Percentiles rank a stretch among this genome's conserved stretches.
Evolutionary conservation across 92 coral and sea anemone genomes (phyloP).

Genomic region (Umimayanthus chanpuru): DNA sequence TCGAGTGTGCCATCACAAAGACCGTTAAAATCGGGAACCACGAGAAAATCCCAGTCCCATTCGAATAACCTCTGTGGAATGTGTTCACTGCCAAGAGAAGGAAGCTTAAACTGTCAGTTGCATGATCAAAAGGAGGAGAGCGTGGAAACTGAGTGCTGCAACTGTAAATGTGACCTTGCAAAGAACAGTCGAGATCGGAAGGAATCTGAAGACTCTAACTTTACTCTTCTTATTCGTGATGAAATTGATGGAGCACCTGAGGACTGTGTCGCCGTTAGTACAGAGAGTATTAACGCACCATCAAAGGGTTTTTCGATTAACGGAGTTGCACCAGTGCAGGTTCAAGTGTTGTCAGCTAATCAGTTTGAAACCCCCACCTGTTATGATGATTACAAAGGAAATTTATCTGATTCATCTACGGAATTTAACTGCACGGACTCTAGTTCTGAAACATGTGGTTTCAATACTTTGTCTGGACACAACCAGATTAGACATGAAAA

Average conservation of each 20-base stretch:
- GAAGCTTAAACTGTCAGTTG: neutral
- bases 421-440: neutral
- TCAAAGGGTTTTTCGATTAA: slow-evolving; percentile 26
- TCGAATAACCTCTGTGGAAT: slow-evolving; percentile 51
- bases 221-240: slow-evolving; percentile 60
- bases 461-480: neutral
- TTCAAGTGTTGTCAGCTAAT: neutral
- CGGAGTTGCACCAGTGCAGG: slow-evolving; percentile 56
- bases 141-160: neutral
- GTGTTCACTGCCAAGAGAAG: slow-evolving; percentile 67
- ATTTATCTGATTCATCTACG: slow-evolving; percentile 19
- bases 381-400: neutral
- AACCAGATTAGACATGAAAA: neutral
- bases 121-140: neutral
- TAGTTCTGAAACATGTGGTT: neutral
- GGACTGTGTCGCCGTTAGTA: slow-evolving; percentile 61
- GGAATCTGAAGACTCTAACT: slow-evolving; percentile 28
- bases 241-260: slow-evolving; percentile 52
- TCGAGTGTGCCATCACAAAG: slow-evolving; percentile 71
- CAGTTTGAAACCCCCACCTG: neutral
- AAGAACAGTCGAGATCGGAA: neutral
- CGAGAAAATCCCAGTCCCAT: slow-evolving; percentile 63
- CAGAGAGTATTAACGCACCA: slow-evolving; percentile 62
- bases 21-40: slow-evolving; percentile 14
- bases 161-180: neutral